These are phyloP conservation scores for Lasioglossum oenotherae DNA, from an alignment of 2,888 invertebrate genomes.

Conservation along the genomic window DNA sequence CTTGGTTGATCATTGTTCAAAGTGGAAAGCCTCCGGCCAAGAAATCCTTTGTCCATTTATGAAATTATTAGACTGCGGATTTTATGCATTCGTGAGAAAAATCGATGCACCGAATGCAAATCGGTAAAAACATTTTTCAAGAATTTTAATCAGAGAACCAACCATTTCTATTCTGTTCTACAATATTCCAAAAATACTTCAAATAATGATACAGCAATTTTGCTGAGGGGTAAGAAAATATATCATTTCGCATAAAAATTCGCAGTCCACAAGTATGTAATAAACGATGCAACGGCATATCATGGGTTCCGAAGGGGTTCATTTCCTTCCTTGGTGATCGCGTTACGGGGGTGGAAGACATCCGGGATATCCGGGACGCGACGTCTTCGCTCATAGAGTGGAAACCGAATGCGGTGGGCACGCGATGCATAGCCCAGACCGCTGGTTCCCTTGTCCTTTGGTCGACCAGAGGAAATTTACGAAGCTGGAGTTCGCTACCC, in stretches of 20 bases:
- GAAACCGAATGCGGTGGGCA: constrained; percentile 12
- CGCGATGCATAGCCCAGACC: background rate
- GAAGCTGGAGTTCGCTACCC: background rate
- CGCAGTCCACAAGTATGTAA: background rate
- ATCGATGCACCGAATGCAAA: too few relatives aligned
- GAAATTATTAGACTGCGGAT: background rate
- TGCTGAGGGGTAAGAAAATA: too few relatives aligned
- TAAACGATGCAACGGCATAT: background rate
- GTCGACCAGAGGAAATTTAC: constrained; percentile 14
- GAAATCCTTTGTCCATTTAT: background rate
- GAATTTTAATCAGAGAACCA: too few relatives aligned
- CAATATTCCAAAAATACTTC: too few relatives aligned
- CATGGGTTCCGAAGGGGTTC: background rate
- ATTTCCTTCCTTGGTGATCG: constrained; percentile 3
- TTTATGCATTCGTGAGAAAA: background rate
- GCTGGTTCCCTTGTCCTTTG: background rate
- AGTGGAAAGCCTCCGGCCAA: background rate
- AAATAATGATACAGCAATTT: too few relatives aligned
- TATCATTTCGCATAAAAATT: too few relatives aligned
- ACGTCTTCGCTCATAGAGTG: background rate
- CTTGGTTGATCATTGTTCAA: background rate
- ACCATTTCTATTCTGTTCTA: too few relatives aligned
- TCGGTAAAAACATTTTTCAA: too few relatives aligned
- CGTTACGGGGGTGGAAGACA: background rate
- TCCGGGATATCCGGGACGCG: constrained; percentile 3